Conservation (phyloP, 1,140 invertebrate genomes). For the Drosophila tani region DNA sequence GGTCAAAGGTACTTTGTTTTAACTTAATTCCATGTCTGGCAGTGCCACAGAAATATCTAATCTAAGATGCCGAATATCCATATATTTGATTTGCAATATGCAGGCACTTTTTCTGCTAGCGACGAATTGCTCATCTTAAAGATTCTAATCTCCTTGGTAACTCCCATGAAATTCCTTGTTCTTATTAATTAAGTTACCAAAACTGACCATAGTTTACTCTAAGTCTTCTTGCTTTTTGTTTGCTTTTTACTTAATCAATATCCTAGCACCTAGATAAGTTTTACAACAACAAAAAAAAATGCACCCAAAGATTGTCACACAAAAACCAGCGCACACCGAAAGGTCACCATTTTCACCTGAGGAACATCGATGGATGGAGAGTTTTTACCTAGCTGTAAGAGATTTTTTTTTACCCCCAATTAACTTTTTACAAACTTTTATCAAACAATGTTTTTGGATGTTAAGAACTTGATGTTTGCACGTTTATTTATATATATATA, state of each 20-base stretch:
- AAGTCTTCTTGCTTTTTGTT: neutral
- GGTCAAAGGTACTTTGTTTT: neutral
- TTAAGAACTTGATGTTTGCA: constrained; percentile 46
- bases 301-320: constrained; percentile 68
- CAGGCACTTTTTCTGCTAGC: no score
- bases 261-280: constrained; percentile 29
- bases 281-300: constrained; percentile 10
- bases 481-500: constrained; percentile 42
- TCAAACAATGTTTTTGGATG: constrained; percentile 10
- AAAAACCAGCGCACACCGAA: constrained; percentile 36
- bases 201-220: neutral
- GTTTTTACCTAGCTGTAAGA: constrained; percentile 7
- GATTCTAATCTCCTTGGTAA: neutral
- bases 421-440: neutral
- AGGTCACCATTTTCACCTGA: constrained; percentile 1
- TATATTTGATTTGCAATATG: no score
- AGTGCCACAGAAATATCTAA: neutral
- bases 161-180: neutral
- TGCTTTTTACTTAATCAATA: neutral
- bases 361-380: constrained; percentile 1
- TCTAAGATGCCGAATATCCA: no score
- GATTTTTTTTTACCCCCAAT: constrained; percentile 3
- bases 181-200: neutral
- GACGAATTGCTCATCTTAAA: no score
- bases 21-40: no score